Percentiles rank a stretch among this genome's conserved stretches.
These are phyloP conservation scores for Calliopsis andreniformis DNA, from an alignment of 1,140 invertebrate species.

Conservation along the genomic window DNA sequence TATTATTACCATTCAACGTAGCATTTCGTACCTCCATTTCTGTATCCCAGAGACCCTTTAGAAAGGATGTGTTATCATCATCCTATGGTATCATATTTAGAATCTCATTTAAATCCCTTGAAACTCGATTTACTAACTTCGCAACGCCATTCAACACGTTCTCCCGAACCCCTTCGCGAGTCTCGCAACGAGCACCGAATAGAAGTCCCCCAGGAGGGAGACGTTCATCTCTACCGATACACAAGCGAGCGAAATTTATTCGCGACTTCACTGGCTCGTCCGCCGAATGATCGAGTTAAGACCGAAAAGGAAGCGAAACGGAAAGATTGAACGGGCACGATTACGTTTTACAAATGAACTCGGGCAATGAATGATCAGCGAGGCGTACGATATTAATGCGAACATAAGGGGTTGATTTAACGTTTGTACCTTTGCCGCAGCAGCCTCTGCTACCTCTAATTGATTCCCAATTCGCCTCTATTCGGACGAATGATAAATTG, in stretches of 20 bases:
- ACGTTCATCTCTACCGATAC: not conserved
- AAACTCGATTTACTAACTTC: not conserved
- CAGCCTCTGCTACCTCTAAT: conserved; percentile 30
- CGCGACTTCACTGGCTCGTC: not conserved
- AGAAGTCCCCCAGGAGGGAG: not conserved
- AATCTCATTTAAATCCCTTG: not conserved
- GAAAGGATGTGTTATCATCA: too few species aligned
- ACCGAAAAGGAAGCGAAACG: not conserved
- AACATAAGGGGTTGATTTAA: conserved; percentile 26
- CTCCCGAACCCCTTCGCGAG: not conserved
- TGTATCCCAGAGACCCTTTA: too few species aligned
- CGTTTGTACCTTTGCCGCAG: not conserved
- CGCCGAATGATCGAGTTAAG: conserved; percentile 15
- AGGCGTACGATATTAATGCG: conserved; percentile 15
- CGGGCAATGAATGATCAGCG: conserved; percentile 22
- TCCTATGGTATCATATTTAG: too few species aligned
- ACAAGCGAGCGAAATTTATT: conserved; percentile 3
- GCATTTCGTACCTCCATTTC: too few species aligned
- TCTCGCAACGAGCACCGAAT: not conserved
- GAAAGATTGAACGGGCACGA: conserved; percentile 13
- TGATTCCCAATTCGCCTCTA: conserved; percentile 43
- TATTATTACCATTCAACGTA: too few species aligned
- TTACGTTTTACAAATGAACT: conserved; percentile 11
- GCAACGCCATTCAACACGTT: not conserved
- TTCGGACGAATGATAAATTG: conserved; percentile 54